A percentile compares a stretch with the other conserved stretches of the same genome.
Evolutionary conservation across 2,113 vertebrate genomes (phyloP).

Genomic region (Grantiella picta): DNA sequence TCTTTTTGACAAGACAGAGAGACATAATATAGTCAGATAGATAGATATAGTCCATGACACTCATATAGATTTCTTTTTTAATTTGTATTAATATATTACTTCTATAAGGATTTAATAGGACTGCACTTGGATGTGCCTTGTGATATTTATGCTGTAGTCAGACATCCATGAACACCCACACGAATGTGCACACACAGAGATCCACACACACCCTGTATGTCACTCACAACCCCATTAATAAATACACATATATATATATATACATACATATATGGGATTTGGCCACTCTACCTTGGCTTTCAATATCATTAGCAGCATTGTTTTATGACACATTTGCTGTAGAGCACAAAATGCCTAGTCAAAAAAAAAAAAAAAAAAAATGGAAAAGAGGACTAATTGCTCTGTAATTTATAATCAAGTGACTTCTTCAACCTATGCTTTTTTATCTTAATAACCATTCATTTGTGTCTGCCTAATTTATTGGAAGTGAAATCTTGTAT

Average conservation of each 20-base stretch:
- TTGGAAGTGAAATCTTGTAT: conserved; percentile 58
- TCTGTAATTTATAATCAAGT: conserved; percentile 72
- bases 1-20: background rate
- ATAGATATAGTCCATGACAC: background rate
- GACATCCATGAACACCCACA: background rate
- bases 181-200: background rate
- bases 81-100: conserved; percentile 8
- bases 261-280: background rate
- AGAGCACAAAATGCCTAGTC: conserved; percentile 36
- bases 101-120: background rate
- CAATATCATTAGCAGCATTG: conserved; percentile 21
- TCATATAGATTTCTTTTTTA: background rate
- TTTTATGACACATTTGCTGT: conserved; percentile 47
- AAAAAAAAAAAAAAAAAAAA: background rate
- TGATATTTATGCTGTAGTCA: background rate
- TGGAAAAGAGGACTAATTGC: conserved; percentile 63
- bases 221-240: background rate
- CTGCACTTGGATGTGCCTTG: background rate
- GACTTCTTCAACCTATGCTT: conserved; percentile 60
- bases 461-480: conserved; percentile 65
- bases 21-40: background rate
- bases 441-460: conserved; percentile 71
- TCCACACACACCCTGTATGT: background rate
- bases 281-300: background rate
- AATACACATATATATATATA: background rate